These are phyloP conservation scores for Mesaphorura yosii DNA, from an alignment of 1,140 invertebrate species.

Conservation along the genomic window DNA sequence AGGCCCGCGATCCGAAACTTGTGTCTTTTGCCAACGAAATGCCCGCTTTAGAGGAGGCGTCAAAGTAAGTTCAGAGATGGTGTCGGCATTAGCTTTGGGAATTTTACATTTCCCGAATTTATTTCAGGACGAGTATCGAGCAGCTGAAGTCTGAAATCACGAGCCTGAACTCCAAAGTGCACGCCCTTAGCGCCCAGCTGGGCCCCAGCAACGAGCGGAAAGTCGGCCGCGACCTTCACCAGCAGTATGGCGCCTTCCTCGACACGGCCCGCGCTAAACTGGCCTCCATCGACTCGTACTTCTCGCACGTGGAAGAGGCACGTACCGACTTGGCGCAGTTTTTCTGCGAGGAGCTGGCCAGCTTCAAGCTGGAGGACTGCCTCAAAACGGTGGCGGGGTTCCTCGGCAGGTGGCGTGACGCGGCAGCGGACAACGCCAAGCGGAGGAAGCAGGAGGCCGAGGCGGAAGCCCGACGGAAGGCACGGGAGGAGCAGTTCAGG, in stretches of 20 bases:
- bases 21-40: conserved; percentile 68
- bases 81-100: background rate
- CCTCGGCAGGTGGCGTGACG: conserved; percentile 69
- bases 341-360: conserved; percentile 81
- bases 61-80: conserved; percentile 52
- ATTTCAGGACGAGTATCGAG: conserved; percentile 69
- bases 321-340: conserved; percentile 74
- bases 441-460: conserved; percentile 68
- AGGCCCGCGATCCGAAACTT: conserved; percentile 66
- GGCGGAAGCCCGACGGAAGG: conserved; percentile 57
- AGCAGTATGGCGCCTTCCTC: no score
- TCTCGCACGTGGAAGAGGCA: conserved; percentile 68
- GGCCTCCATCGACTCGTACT: no score
- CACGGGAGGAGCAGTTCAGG: conserved; percentile 62
- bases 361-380: conserved; percentile 91
- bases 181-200: conserved; percentile 67
- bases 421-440: conserved; percentile 67
- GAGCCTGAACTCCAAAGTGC: conserved; percentile 62
- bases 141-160: conserved; percentile 82
- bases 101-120: background rate
- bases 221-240: no score
- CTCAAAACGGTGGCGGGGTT: conserved; percentile 81
- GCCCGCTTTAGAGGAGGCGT: conserved; percentile 68
- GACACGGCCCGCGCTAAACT: no score
- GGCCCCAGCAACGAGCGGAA: no score